These are phyloP conservation scores for Bos taurus DNA, from an alignment of 2,113 vertebrate genomes.

Conservation along the genomic window ARS-UCD2.0 NC_037357.1:16631501-16632000, in stretches of 20 bases:
- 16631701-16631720: not conserved
- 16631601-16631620: not conserved
- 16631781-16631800: not conserved
- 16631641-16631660: slow-evolving; percentile 10
- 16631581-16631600: not conserved
- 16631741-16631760: not conserved
- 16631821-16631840: not conserved
- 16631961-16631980: not conserved
- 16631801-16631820: not conserved
- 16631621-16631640: not conserved
- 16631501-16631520: not conserved
- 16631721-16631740: not conserved
- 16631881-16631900: not conserved
- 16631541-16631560: not conserved
- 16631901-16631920: not conserved
- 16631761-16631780: not conserved
- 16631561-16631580: not conserved
- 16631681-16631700: not conserved
- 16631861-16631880: not conserved
- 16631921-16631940: not conserved
- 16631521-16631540: not conserved
- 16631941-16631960: not conserved
- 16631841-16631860: not conserved
- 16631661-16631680: not conserved
- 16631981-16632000: not conserved